Conservation (phyloP, 2,797 vertebrate genomes). For the Aldrovandia affinis region DNA sequence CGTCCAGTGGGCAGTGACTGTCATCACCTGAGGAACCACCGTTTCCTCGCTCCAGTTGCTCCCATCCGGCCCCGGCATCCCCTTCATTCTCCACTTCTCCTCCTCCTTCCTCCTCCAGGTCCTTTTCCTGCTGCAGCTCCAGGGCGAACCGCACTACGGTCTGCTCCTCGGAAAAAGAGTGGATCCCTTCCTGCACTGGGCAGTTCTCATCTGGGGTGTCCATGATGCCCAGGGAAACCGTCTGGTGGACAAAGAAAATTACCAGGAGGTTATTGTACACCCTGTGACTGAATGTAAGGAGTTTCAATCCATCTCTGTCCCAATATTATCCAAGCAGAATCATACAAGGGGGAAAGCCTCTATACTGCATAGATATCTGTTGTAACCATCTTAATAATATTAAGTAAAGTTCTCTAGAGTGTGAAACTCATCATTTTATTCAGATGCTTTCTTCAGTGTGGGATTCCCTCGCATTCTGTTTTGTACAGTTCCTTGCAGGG, state of each 20-base stretch:
- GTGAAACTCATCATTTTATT: too few relatives aligned
- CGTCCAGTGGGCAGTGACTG: not conserved
- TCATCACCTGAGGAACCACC: constrained; percentile 11
- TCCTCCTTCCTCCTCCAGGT: constrained; percentile 4
- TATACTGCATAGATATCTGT: not conserved
- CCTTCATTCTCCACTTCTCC: not conserved
- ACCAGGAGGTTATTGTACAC: too few relatives aligned
- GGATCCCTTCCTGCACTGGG: constrained; percentile 43
- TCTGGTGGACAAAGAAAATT: constrained; percentile 52
- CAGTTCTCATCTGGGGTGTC: not conserved
- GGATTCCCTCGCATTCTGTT: too few relatives aligned
- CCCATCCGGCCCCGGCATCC: not conserved
- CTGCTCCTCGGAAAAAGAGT: constrained; percentile 56
- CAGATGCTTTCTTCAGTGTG: too few relatives aligned
- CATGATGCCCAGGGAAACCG: constrained; percentile 54
- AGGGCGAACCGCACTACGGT: constrained; percentile 56
- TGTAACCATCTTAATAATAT: too few relatives aligned
- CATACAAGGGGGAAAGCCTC: not conserved
- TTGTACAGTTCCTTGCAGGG: too few relatives aligned
- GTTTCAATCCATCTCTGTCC: not conserved
- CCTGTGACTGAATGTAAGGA: not conserved
- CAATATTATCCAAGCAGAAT: not conserved
- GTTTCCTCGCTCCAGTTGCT: not conserved
- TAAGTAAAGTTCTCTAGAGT: too few relatives aligned
- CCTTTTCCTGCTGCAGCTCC: constrained; percentile 61